Base-by-base conservation (phyloP, 2,797 vertebrate genomes). In the Phataginus tricuspis region DNA sequence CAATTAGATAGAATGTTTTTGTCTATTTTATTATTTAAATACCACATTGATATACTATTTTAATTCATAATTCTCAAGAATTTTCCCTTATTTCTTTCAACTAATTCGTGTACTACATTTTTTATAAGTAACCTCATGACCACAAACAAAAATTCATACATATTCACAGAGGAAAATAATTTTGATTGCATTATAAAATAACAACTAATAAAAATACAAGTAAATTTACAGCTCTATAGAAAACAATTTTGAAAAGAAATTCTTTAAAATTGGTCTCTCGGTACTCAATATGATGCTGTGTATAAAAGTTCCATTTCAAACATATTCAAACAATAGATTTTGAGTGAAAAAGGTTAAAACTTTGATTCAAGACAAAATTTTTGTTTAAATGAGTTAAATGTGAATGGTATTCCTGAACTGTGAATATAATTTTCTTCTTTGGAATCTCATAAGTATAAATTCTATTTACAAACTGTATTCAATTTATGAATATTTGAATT, bases 51-150 rank as follows among this genome's bases (percentile, higher is more conserved):
- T 51, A 78, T 71, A n/a, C 11, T 64, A 21, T 63, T 55, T 90
- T 59, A 39, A 68, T 42, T 49, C 13, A 64, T 19, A 72, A 79
- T 77, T 79, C 31, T 71, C 5, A 18, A 83, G 2, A 16, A 1
- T 45, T 49, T 92, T 63, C 10, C 45, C 99, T 99, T 34, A 63
- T 5, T 57, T 84, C 31, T 83, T 78, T 71, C n/a, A 84, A 39
- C 31, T 29, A 12, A 77, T 39, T 85, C 4, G 39, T 71, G 3
- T 14, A 45, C 29, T 19, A 55, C 21, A 59, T 16, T 51, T 91
- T 74, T 68, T 68, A n/a, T 53, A 82, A 45, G 8, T 49, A 72
- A 72, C 0, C 7, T 39, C 0, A 29, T 2, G 31, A 7, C n/a
- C 3, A 2, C 27, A 8, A 21, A 18, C 49, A 45, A 10, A 49